Percentiles rank a stretch among this genome's conserved stretches.
Evolutionary conservation across 2,888 invertebrate genomes (phyloP).

Genomic region (Drymonia ruficornis): DNA sequence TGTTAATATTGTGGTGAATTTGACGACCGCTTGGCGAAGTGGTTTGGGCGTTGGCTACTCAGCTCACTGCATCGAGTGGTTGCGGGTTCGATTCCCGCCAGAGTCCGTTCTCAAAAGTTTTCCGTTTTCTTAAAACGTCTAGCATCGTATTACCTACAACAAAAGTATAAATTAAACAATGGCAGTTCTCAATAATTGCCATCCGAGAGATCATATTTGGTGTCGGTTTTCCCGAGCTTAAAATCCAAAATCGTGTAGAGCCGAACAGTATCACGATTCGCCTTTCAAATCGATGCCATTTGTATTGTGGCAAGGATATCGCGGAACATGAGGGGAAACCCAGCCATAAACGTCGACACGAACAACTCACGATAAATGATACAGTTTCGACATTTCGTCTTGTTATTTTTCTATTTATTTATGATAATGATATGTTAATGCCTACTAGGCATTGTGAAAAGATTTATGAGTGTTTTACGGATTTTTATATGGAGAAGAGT

Average conservation of each 20-base stretch:
- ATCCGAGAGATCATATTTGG: slow-evolving; percentile 23
- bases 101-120: no score
- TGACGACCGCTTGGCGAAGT: no score
- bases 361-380: slow-evolving; percentile 48
- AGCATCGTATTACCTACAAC: neutral
- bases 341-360: slow-evolving; percentile 58
- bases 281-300: slow-evolving; percentile 80
- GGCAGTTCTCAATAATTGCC: slow-evolving; percentile 13
- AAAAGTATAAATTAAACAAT: slow-evolving; percentile 1
- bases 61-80: no score
- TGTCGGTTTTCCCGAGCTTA: slow-evolving; percentile 66
- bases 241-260: slow-evolving; percentile 58
- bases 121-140: neutral
- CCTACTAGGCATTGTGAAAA: neutral
- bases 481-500: neutral
- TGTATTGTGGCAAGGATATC: slow-evolving; percentile 75
- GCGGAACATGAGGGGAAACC: slow-evolving; percentile 73
- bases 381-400: slow-evolving; percentile 35
- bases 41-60: no score
- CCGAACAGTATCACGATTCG: slow-evolving; percentile 73
- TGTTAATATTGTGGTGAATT: no score
- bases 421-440: slow-evolving; percentile 5
- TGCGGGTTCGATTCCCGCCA: no score
- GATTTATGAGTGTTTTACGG: neutral
- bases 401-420: slow-evolving; percentile 5